Evolutionary conservation across 1,140 invertebrate species (phyloP).

Genomic region (Hydropsyche tenuis): DNA sequence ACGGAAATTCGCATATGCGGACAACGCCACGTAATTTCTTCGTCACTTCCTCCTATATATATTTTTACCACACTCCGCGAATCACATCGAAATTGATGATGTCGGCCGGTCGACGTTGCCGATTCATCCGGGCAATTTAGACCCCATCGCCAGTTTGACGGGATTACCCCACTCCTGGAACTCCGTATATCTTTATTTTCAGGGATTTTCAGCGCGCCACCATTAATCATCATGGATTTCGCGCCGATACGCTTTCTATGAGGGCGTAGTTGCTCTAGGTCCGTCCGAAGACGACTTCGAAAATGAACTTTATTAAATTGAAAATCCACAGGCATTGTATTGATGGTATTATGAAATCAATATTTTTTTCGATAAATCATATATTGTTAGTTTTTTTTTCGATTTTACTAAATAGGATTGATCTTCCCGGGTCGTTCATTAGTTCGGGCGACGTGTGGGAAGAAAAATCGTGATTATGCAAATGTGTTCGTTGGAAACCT

Average conservation of each 20-base stretch:
- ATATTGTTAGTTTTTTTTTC: too few relatives aligned
- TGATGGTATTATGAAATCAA: too few relatives aligned
- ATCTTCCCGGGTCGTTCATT: not conserved
- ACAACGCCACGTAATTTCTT: too few relatives aligned
- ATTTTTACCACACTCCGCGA: too few relatives aligned
- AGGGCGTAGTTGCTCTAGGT: not conserved
- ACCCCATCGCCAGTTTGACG: conserved; percentile 5
- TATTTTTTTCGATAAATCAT: too few relatives aligned
- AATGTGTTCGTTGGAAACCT: not conserved
- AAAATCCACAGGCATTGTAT: too few relatives aligned
- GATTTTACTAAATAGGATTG: too few relatives aligned
- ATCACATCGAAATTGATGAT: conserved; percentile 20
- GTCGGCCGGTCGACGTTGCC: not conserved
- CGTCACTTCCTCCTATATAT: too few relatives aligned
- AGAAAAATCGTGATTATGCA: conserved; percentile 27
- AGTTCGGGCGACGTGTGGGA: not conserved
- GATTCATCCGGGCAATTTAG: conserved; percentile 26
- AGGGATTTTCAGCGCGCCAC: not conserved
- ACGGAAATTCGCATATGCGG: too few relatives aligned
- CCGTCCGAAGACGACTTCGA: not conserved
- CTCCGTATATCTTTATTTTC: conserved; percentile 19
- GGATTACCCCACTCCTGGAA: not conserved
- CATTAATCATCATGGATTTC: conserved; percentile 16
- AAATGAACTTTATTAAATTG: not conserved
- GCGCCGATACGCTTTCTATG: not conserved